These are phyloP conservation scores for Synergus japonicus DNA, from an alignment of 2,888 invertebrate species.

Conservation along the genomic window DNA sequence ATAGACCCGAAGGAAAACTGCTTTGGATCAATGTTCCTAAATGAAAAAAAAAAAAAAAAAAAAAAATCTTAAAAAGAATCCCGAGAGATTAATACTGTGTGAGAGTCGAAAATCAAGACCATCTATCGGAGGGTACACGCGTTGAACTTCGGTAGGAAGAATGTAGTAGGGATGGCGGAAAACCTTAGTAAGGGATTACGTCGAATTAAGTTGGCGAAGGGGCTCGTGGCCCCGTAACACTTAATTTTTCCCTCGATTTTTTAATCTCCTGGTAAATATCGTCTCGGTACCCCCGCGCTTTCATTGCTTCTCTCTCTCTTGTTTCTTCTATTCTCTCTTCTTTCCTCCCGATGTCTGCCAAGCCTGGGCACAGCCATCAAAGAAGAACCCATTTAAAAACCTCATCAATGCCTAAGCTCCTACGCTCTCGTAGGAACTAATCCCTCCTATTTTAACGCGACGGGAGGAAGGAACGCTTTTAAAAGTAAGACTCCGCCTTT, in stretches of 20 bases:
- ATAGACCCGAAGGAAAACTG: no score
- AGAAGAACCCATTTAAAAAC: constrained; percentile 78
- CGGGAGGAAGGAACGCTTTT: constrained; percentile 67
- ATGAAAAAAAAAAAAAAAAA: not conserved
- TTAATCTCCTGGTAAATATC: constrained; percentile 78
- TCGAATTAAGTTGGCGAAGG: constrained; percentile 73
- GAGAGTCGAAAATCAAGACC: constrained; percentile 29
- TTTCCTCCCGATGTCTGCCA: constrained; percentile 52
- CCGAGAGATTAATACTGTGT: constrained; percentile 1
- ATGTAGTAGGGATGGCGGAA: constrained; percentile 47
- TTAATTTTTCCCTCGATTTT: constrained; percentile 78
- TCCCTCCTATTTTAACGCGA: constrained; percentile 77
- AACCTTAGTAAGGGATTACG: constrained; percentile 76
- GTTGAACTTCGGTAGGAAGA: constrained; percentile 22
- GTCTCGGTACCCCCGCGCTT: constrained; percentile 63
- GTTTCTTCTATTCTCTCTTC: constrained; percentile 42
- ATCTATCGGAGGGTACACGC: not conserved
- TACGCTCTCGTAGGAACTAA: constrained; percentile 76
- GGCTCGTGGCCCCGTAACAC: constrained; percentile 75
- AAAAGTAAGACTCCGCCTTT: constrained; percentile 74
- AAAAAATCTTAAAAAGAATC: constrained; percentile 1
- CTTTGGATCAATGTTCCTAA: constrained; percentile 1
- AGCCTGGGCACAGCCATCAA: constrained; percentile 70
- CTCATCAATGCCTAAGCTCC: constrained; percentile 78
- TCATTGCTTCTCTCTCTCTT: constrained; percentile 48